Evolutionary conservation across 2,888 invertebrate genomes (phyloP), one percentile per base, ranked within the genome.

Genomic region (Andrena minutula): DNA sequence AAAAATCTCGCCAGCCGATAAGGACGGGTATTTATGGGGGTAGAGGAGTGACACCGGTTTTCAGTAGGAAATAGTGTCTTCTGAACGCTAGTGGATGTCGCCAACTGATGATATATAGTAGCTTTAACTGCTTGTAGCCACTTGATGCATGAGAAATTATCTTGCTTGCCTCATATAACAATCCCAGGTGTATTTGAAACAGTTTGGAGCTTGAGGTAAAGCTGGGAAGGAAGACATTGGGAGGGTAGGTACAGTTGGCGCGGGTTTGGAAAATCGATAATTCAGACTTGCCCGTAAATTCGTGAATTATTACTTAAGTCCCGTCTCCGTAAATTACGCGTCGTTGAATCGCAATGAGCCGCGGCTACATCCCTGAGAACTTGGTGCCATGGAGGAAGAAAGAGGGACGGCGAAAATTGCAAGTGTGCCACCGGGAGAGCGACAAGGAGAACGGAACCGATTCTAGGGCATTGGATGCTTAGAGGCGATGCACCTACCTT

Each of bases 301-400:
- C 58, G 58, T n/a, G 64, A 73, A 86, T 75, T 26, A 77, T 71
- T 73, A 66, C 66, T 58, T 61, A 83, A 76, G 86, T 86, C 80
- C 78, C 72, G 86, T 71, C 65, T 41, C 47, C 16, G 61, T 75
- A 84, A 78, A 86, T 89, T 86, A 85, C 78, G 89, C 85, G 76
- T 82, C 84, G 81, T 80, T 87, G 86, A 83, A 53, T 84, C 80
- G 82, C 88, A 86, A 89, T 86, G 84, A 87, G 84, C 83, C 79
- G 84, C 85, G 84, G 71, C 81, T 87, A 87, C 88, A 89, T 85
- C 88, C 88, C 86, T 89, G 89, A 63, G 51, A 56, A 56, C 20
- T 47, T n/a, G 70, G 63, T 58, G 47, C 32, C 23, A 41, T 23
- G 49, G 41, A 16, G 64, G 20, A 26, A 35, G 47, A 66, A 73